Conservation (phyloP, 2,797 vertebrate genomes). For the Poecilia velifera region DNA sequence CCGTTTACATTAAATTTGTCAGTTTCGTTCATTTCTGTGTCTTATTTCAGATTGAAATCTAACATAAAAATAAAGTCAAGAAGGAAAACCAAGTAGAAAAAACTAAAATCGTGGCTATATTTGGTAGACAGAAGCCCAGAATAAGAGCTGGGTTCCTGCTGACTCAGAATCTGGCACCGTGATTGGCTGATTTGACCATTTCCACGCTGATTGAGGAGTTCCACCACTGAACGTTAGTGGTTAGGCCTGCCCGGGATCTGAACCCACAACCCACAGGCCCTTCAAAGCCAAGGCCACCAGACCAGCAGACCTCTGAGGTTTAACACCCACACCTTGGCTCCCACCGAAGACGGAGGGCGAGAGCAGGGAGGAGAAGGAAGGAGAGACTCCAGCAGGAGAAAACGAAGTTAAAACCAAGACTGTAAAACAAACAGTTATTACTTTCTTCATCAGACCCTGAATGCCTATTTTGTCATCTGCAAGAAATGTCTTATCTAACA, state of each 20-base stretch:
- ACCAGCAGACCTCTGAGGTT: conserved; percentile 69
- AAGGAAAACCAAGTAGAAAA: background rate
- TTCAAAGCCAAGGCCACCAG: conserved; percentile 77
- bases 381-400: background rate
- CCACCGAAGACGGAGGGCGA: conserved; percentile 5
- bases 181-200: conserved; percentile 58
- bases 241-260: conserved; percentile 66
- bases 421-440: background rate
- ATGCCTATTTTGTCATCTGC: background rate
- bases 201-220: conserved; percentile 59
- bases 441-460: background rate
- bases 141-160: conserved; percentile 47
- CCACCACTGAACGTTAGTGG: conserved; percentile 64
- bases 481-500: background rate
- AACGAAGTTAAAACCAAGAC: background rate
- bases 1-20: background rate
- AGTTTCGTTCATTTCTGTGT: background rate
- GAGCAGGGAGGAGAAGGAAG: background rate
- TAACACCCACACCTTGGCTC: conserved; percentile 73
- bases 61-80: background rate
- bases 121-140: background rate
- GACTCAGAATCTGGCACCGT: conserved; percentile 56
- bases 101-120: background rate
- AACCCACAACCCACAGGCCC: conserved; percentile 74
- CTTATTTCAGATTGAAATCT: background rate